phyloP scores from a whole-genome alignment of 2,888 invertebrate species.

The Drosophila dives region DNA sequence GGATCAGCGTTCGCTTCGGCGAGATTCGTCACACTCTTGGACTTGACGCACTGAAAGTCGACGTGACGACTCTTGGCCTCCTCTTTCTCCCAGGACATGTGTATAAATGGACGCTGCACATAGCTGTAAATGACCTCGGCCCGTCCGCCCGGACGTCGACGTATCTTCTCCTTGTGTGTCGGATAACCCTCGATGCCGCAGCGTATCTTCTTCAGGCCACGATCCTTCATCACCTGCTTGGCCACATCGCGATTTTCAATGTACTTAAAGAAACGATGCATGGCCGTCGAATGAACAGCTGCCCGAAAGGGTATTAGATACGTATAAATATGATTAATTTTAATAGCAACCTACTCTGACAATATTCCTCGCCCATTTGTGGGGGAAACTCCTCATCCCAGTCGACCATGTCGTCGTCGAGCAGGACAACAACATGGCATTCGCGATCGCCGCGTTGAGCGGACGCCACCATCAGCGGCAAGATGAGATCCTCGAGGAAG shows the following conservation, averaged over 20 bases:
- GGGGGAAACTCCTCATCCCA: slow-evolving; percentile 99
- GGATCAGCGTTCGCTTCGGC: slow-evolving; percentile 98
- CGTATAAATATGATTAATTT: not conserved
- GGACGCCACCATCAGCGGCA: slow-evolving; percentile 98
- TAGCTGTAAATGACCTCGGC: slow-evolving; percentile 99
- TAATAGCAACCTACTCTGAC: slow-evolving; percentile 89
- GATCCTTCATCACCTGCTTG: slow-evolving; percentile 99
- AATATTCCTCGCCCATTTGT: slow-evolving; percentile 99
- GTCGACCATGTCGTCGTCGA: slow-evolving; percentile 97
- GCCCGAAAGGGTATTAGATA: slow-evolving; percentile 4
- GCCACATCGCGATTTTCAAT: slow-evolving; percentile 99
- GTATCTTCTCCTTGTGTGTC: slow-evolving; percentile 99
- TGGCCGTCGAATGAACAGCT: slow-evolving; percentile 96
- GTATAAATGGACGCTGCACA: slow-evolving; percentile 99
- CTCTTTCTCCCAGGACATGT: slow-evolving; percentile 98
- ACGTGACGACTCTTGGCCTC: slow-evolving; percentile 99
- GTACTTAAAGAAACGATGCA: slow-evolving; percentile 99
- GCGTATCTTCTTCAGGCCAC: slow-evolving; percentile 99
- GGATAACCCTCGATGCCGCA: slow-evolving; percentile 99
- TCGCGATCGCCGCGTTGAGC: slow-evolving; percentile 98
- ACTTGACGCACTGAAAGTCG: slow-evolving; percentile 99
- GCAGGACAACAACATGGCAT: slow-evolving; percentile 97
- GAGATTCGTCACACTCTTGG: slow-evolving; percentile 98
- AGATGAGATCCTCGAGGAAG: slow-evolving; percentile 96
- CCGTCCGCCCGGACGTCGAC: slow-evolving; percentile 96